These are phyloP conservation scores for Mantis religiosa DNA, from an alignment of 2,888 invertebrate genomes.

Conservation along the genomic window DNA sequence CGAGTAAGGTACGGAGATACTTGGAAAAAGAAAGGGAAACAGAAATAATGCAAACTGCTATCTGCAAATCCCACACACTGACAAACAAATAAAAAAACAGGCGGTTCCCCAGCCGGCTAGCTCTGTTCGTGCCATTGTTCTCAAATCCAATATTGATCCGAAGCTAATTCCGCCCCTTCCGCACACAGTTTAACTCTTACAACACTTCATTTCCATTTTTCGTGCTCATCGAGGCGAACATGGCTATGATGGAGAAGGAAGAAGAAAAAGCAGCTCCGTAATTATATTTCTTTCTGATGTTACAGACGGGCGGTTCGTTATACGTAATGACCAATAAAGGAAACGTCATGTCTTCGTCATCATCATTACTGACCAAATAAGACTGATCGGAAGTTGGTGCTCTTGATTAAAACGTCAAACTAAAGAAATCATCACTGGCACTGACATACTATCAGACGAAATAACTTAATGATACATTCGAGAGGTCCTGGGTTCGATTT, in stretches of 20 bases:
- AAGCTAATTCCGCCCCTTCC: not conserved
- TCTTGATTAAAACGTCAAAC: not conserved
- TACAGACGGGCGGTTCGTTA: not conserved
- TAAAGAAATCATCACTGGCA: too few relatives aligned
- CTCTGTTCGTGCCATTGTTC: not conserved
- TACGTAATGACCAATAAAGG: not conserved
- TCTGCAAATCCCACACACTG: not conserved
- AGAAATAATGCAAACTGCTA: not conserved
- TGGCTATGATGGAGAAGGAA: not conserved
- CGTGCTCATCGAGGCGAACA: not conserved
- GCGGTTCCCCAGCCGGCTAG: not conserved
- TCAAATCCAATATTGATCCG: not conserved
- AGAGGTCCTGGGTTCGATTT: too few relatives aligned
- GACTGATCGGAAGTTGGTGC: not conserved
- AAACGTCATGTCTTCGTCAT: not conserved
- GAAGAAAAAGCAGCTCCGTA: not conserved
- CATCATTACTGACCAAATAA: not conserved
- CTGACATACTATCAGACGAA: too few relatives aligned
- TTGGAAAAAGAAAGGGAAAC: not conserved
- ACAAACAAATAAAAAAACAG: not conserved
- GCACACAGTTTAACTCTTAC: not conserved
- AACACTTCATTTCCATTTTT: not conserved
- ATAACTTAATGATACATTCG: too few relatives aligned
- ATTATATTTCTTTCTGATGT: not conserved
- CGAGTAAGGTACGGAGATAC: too few relatives aligned